Conservation (phyloP, 2,797 vertebrate species). For the Sebastes matsubarae region DNA sequence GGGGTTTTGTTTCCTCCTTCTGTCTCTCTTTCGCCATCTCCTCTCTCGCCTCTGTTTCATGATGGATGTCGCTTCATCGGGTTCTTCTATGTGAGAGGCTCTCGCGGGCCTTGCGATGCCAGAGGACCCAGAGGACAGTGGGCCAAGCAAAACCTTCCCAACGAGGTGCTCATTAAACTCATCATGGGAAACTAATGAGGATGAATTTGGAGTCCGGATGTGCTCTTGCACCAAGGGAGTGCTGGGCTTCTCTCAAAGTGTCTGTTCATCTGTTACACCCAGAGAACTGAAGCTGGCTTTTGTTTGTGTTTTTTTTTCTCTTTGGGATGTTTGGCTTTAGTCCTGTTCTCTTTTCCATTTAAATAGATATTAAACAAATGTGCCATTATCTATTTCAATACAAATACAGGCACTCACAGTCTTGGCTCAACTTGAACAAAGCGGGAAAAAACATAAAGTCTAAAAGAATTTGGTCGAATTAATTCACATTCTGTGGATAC, state of each 20-base stretch:
- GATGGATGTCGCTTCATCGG: conserved; percentile 57
- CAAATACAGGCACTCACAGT: neutral
- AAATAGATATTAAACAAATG: conserved; percentile 12
- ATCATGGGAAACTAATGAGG: conserved; percentile 77
- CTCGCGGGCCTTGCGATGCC: conserved; percentile 41
- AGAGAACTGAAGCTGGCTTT: conserved; percentile 17
- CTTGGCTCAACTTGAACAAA: neutral
- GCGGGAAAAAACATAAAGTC: neutral
- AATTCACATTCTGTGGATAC: neutral
- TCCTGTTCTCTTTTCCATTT: conserved; percentile 9
- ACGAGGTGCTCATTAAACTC: conserved; percentile 70
- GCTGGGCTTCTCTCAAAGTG: conserved; percentile 42
- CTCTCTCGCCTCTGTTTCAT: conserved; percentile 32
- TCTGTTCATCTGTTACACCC: conserved; percentile 63
- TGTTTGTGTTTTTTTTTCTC: neutral
- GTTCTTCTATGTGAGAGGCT: conserved; percentile 28
- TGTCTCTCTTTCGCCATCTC: conserved; percentile 26
- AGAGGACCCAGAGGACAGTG: conserved; percentile 55
- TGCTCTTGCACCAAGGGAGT: conserved; percentile 47
- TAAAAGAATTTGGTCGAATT: neutral
- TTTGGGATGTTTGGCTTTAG: conserved; percentile 5
- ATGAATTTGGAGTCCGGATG: conserved; percentile 64
- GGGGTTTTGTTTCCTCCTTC: neutral
- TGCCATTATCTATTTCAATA: neutral
- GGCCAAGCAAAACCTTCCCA: conserved; percentile 56